phyloP scores from a whole-genome alignment of 2,888 invertebrate species.

The Eugnorisma glareosa region DNA sequence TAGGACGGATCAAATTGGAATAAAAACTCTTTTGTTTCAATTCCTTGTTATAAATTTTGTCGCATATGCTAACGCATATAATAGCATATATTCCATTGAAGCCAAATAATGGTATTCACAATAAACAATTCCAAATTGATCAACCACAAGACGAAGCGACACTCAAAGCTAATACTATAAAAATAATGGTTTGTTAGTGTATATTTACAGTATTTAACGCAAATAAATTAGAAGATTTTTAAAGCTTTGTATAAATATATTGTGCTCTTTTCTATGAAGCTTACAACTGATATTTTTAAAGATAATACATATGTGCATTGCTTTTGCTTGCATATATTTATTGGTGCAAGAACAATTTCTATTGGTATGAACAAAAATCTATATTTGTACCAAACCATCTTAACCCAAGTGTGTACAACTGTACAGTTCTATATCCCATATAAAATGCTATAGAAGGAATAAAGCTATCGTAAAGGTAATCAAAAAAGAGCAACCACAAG shows the following conservation, averaged over 20 bases:
- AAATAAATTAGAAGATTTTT: conserved; percentile 71
- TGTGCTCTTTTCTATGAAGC: conserved; percentile 62
- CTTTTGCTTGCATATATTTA: conserved; percentile 20
- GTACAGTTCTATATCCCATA: neutral
- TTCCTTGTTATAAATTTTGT: conserved; percentile 65
- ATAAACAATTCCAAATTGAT: conserved; percentile 89
- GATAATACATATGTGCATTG: conserved; percentile 30
- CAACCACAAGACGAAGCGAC: conserved; percentile 84
- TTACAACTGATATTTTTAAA: conserved; percentile 16
- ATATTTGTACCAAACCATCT: neutral
- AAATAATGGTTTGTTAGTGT: conserved; percentile 89
- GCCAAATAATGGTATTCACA: conserved; percentile 84
- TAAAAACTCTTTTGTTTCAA: conserved; percentile 69
- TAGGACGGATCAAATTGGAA: conserved; percentile 87
- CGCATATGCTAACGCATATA: conserved; percentile 42
- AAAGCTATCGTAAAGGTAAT: neutral
- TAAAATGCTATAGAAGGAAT: neutral
- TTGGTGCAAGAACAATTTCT: conserved; percentile 28
- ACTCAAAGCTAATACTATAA: conserved; percentile 83
- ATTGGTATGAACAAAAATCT: neutral
- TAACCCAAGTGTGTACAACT: neutral
- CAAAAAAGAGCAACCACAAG: neutral
- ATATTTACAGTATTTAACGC: conserved; percentile 80
- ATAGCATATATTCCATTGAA: conserved; percentile 70
- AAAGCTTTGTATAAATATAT: conserved; percentile 62